Conservation (phyloP, 2,797 vertebrate species). For the Gymnopithys bicolor region DNA sequence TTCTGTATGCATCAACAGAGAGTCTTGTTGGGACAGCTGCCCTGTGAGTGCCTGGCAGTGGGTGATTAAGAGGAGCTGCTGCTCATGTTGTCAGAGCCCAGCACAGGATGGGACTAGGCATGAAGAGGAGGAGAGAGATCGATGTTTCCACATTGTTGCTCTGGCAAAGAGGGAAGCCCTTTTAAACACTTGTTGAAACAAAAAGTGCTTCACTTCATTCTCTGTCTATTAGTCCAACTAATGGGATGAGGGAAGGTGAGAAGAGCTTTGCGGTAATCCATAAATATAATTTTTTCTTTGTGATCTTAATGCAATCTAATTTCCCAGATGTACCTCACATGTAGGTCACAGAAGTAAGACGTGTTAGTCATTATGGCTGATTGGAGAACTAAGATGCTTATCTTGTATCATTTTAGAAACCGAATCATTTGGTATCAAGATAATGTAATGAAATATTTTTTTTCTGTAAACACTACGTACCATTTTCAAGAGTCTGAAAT, state of each 20-base stretch:
- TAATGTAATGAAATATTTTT: background rate
- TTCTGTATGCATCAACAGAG: background rate
- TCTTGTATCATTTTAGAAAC: background rate
- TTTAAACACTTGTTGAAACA: background rate
- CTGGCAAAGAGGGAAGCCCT: background rate
- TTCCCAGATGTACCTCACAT: background rate
- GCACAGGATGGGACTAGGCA: background rate
- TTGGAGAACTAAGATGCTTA: background rate
- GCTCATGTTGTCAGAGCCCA: rapidly evolving
- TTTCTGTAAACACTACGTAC: background rate
- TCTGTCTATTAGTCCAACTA: background rate
- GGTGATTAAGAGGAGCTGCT: rapidly evolving
- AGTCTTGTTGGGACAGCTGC: background rate
- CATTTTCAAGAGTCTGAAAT: background rate
- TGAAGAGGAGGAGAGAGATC: background rate
- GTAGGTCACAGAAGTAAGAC: background rate
- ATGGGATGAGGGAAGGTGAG: background rate
- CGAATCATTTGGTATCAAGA: background rate
- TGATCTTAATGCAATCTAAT: background rate
- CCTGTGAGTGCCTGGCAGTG: rapidly evolving
- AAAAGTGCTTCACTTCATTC: background rate
- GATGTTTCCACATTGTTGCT: background rate
- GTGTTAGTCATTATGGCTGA: background rate
- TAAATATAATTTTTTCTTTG: background rate
- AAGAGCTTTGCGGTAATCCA: background rate